A percentile compares a stretch with the other conserved stretches of the same genome.
Conservation (phyloP, 2,888 invertebrate species). For the Athalia rosae region DNA sequence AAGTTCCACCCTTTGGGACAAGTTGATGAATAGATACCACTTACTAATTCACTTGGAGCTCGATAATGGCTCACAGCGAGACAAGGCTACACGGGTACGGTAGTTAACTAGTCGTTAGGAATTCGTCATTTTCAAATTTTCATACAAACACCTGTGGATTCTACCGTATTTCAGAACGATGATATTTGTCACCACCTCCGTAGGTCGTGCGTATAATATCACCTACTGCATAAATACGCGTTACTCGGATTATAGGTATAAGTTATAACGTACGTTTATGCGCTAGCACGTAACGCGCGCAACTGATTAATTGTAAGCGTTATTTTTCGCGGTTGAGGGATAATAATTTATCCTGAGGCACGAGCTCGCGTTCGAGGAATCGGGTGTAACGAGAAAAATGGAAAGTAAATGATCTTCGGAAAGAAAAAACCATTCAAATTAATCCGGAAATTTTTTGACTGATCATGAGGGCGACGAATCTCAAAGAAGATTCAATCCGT, state of each 20-base stretch:
- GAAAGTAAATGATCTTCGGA: not conserved
- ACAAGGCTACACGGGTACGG: conserved; percentile 54
- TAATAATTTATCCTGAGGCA: conserved; percentile 13
- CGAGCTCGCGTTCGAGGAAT: conserved; percentile 5
- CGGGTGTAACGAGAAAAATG: too few relatives aligned
- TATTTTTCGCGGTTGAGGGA: conserved; percentile 18
- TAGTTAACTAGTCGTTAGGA: conserved; percentile 61
- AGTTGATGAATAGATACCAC: conserved; percentile 67
- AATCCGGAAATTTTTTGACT: conserved; percentile 20
- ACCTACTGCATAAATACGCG: too few relatives aligned
- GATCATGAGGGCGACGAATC: conserved; percentile 33
- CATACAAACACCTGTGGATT: conserved; percentile 45
- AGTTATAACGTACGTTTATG: not conserved
- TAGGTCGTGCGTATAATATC: not conserved
- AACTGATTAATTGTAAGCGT: conserved; percentile 23
- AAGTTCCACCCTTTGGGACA: conserved; percentile 36
- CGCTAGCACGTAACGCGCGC: conserved; percentile 17
- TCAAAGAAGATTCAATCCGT: not conserved
- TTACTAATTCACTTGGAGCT: conserved; percentile 65
- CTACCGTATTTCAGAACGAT: conserved; percentile 33
- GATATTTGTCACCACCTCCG: conserved; percentile 37
- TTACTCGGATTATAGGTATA: too few relatives aligned
- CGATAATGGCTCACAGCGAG: conserved; percentile 69
- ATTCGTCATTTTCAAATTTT: conserved; percentile 59
- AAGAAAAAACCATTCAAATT: conserved; percentile 18